Evolutionary conservation across 2,888 invertebrate genomes (phyloP).

Genomic region (Gasteruption jaculator): DNA sequence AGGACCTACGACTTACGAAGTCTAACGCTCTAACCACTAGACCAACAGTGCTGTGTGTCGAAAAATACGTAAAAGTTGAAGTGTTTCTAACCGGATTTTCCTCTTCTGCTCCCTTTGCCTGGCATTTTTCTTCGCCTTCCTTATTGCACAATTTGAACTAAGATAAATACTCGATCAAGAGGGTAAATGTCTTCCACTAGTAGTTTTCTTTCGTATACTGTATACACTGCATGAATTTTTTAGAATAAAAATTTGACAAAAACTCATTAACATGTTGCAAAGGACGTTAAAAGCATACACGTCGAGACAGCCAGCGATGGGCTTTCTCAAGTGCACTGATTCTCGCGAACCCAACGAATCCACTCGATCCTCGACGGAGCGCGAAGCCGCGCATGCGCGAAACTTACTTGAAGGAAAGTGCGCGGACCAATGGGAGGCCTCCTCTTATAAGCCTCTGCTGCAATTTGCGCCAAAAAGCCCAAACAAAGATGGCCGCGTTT

Average conservation of each 20-base stretch:
- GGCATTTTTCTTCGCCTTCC: constrained; percentile 61
- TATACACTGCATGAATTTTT: constrained; percentile 69
- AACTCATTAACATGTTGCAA: constrained; percentile 69
- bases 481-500: too few relatives aligned
- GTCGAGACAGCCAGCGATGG: constrained; percentile 45
- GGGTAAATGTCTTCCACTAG: constrained; percentile 71
- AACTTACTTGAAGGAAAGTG: too few relatives aligned
- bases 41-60: too few relatives aligned
- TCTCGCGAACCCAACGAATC: constrained; percentile 19
- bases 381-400: constrained; percentile 14
- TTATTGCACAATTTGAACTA: constrained; percentile 58
- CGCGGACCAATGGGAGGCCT: too few relatives aligned
- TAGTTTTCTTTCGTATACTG: constrained; percentile 68
- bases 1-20: constrained; percentile 10
- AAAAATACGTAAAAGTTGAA: constrained; percentile 17
- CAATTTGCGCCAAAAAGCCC: too few relatives aligned
- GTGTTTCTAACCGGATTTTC: constrained; percentile 63
- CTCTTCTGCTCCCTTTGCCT: constrained; percentile 69
- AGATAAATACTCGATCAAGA: constrained; percentile 71
- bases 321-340: constrained; percentile 44
- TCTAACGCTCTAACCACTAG: too few relatives aligned
- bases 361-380: constrained; percentile 25
- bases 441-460: too few relatives aligned
- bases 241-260: constrained; percentile 65
- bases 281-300: constrained; percentile 43